Base-by-base conservation (phyloP, 2,113 vertebrate genomes). In the Osmerus eperlanus region DNA sequence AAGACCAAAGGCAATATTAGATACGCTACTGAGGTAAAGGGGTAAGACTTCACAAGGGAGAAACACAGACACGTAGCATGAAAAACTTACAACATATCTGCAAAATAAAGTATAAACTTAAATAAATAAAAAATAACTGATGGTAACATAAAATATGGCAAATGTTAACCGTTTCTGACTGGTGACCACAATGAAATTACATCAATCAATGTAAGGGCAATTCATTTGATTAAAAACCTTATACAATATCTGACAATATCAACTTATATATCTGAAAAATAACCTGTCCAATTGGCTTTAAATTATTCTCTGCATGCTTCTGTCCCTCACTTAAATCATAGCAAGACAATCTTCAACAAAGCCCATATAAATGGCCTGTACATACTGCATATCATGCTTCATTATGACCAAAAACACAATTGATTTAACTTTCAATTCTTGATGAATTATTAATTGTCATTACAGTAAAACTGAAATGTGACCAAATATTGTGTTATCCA, bases 261-360 rank as follows among this genome's bases (percentile, higher is more conserved):
- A 47, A 47, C 41, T 47, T 47, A 47, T 32, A 64, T 21, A 41
- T 65, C 41, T 19, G 1, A 2, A 21, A 19, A 41, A 65, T 36
- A 41, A 52, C 19, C 64, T 19, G 12, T 51, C 41, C 18, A 51
- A 25, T 14, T 51, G 68, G 54, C 23, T 67, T 59, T 12, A 56
- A 32, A 68, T 58, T 25, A 11, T 51, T 16, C 23, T 32, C 52
- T 55, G 36, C 70, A 71, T 52, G 70, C 59, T 28, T n/a, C 32
- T 41, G 15, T 25, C 56, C 36, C 54, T 29, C 21, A 28, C 4
- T 32, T 29, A 55, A 68, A 28, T 55, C 52, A 32, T 29, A 71
- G 68, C 56, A 47, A 70, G 64, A 65, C 64, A 65, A 51, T 65
- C 11, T 65, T 65, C 19, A 47, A 5, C 18, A 68, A 53, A 23